phyloP scores from a whole-genome alignment of 1,140 invertebrate species.

The Orius insidiosus region DNA sequence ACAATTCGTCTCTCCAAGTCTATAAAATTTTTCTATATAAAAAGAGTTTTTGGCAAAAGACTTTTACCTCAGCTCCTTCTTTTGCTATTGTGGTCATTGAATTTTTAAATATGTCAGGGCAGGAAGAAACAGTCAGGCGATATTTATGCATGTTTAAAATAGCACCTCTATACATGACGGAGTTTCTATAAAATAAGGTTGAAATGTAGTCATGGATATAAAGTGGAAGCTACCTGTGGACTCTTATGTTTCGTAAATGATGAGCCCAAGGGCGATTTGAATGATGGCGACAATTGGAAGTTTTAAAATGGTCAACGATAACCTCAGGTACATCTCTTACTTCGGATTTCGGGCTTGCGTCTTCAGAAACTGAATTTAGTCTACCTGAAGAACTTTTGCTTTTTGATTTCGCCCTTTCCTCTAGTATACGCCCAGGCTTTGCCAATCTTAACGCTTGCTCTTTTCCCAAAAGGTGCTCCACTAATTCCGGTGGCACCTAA shows the following conservation, averaged over 20 bases:
- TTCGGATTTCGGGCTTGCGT: not conserved
- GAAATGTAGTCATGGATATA: not conserved
- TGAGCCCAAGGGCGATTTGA: not conserved
- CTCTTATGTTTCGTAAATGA: constrained; percentile 3
- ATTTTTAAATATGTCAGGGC: constrained; percentile 73
- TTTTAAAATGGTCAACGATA: not conserved
- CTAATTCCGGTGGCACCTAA: too few species aligned
- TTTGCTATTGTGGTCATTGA: constrained; percentile 73
- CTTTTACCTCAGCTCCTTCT: constrained; percentile 35
- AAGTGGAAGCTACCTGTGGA: constrained; percentile 6
- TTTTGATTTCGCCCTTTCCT: too few species aligned
- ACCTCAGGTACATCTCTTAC: not conserved
- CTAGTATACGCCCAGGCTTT: too few species aligned
- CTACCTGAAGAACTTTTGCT: too few species aligned
- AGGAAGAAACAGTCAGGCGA: constrained; percentile 61
- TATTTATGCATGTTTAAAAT: constrained; percentile 73
- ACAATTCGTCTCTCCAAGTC: constrained; percentile 57
- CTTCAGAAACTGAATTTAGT: too few species aligned
- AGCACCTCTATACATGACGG: constrained; percentile 65
- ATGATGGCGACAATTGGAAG: not conserved
- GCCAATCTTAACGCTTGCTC: too few species aligned
- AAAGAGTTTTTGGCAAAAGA: constrained; percentile 1
- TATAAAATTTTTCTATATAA: constrained; percentile 25
- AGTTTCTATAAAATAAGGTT: constrained; percentile 32
- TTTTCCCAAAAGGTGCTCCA: too few species aligned